Percentiles rank a stretch among this genome's conserved stretches.
These are phyloP conservation scores for Cydia fagiglandana DNA, from an alignment of 1,140 invertebrate genomes.

Conservation along the genomic window DNA sequence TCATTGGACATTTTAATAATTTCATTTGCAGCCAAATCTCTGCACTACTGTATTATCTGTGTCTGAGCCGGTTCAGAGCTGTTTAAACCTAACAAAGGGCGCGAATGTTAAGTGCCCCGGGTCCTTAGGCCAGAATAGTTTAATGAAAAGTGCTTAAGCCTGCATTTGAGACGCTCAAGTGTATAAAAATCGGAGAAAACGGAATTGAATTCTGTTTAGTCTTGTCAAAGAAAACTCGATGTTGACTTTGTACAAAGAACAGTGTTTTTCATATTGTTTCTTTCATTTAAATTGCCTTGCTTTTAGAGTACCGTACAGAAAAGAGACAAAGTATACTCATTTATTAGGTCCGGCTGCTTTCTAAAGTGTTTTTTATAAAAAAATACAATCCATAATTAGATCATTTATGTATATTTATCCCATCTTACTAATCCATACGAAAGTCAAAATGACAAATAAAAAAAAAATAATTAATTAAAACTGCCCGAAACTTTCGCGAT, in stretches of 20 bases:
- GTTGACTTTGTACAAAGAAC: conserved; percentile 1
- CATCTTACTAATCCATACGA: too few relatives aligned
- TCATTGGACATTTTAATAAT: too few relatives aligned
- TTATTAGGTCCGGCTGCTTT: too few relatives aligned
- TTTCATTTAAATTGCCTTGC: conserved; percentile 7
- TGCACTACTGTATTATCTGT: background rate
- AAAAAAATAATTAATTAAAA: too few relatives aligned
- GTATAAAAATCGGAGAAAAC: conserved; percentile 7
- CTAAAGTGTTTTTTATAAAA: too few relatives aligned
- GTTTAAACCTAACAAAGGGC: conserved; percentile 52
- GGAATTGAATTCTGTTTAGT: conserved; percentile 7
- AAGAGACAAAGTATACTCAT: too few relatives aligned
- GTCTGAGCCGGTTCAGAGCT: background rate
- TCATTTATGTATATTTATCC: too few relatives aligned
- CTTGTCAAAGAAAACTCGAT: conserved; percentile 4
- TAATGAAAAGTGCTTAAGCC: conserved; percentile 31
- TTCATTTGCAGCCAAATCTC: too few relatives aligned
- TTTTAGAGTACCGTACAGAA: background rate
- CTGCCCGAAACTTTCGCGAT: too few relatives aligned
- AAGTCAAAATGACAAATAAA: too few relatives aligned
- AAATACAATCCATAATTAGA: too few relatives aligned
- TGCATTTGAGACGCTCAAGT: conserved; percentile 1
- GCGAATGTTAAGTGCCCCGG: conserved; percentile 43
- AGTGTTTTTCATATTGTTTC: conserved; percentile 11
- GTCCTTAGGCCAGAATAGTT: conserved; percentile 43